A percentile compares a stretch with the other conserved stretches of the same genome.
These are phyloP conservation scores for Falco rusticolus DNA, from an alignment of 2,797 vertebrate species.

Conservation along the genomic window DNA sequence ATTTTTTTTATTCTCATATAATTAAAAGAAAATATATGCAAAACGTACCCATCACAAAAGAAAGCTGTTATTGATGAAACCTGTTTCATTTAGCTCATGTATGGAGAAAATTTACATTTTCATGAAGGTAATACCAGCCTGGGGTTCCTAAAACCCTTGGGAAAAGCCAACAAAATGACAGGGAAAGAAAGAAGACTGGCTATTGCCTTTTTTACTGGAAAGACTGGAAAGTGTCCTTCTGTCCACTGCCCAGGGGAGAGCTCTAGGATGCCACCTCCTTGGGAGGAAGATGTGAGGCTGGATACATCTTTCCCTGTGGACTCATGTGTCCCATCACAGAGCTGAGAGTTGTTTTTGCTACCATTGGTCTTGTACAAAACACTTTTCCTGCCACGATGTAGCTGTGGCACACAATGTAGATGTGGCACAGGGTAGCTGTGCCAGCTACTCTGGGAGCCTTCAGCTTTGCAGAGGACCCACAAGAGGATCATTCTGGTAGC, in stretches of 20 bases:
- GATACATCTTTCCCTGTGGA: not conserved
- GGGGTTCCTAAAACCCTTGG: not conserved
- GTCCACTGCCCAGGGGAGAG: not conserved
- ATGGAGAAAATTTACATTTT: not conserved
- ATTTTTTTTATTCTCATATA: conserved; percentile 40
- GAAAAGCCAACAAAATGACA: not conserved
- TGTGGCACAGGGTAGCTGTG: not conserved
- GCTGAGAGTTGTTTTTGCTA: not conserved
- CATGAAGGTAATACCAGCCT: not conserved
- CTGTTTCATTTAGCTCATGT: not conserved
- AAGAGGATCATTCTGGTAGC: not conserved
- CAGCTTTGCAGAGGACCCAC: not conserved
- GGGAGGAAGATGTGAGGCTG: not conserved
- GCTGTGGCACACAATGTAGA: no score
- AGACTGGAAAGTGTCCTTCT: not conserved
- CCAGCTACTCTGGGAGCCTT: not conserved
- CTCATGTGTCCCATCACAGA: not conserved
- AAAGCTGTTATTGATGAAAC: not conserved
- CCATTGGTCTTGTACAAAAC: not conserved
- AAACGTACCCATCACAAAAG: not conserved
- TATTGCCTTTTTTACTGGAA: not conserved
- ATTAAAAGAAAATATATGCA: conserved; percentile 42
- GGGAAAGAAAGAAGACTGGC: not conserved
- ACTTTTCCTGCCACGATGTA: not conserved
- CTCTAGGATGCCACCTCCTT: not conserved